These are phyloP conservation scores for Epistrophella euchroma DNA, from an alignment of 2,888 invertebrate genomes.

Conservation along the genomic window DNA sequence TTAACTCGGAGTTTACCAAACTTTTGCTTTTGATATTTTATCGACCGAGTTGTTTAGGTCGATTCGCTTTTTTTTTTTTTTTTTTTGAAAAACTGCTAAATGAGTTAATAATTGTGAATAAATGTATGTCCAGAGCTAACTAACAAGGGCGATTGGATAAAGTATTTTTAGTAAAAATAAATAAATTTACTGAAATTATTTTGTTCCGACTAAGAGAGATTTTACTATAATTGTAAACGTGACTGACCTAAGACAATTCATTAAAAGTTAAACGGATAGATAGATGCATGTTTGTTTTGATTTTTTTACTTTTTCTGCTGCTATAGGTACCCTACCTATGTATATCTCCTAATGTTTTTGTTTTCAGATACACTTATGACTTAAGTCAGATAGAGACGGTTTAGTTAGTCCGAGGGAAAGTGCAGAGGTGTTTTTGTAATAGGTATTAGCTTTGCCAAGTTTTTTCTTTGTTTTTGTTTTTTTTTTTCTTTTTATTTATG, in stretches of 20 bases:
- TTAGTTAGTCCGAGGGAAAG: neutral
- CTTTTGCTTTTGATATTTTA: no score
- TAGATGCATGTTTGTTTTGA: slow-evolving; percentile 22
- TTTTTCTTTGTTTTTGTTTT: slow-evolving; percentile 14
- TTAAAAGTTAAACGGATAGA: slow-evolving; percentile 64
- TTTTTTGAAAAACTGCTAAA: no score
- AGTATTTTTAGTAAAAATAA: no score
- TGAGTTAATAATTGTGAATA: no score
- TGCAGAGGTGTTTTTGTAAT: slow-evolving; percentile 22
- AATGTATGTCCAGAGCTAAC: no score
- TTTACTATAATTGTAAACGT: slow-evolving; percentile 27
- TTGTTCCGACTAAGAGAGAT: neutral
- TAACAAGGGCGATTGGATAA: no score
- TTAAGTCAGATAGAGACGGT: slow-evolving; percentile 3
- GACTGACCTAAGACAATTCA: slow-evolving; percentile 73
- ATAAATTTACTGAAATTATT: neutral
- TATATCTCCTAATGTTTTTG: slow-evolving; percentile 3
- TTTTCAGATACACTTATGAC: slow-evolving; percentile 19
- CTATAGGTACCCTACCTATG: neutral
- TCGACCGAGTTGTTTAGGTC: no score
- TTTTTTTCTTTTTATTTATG: slow-evolving; percentile 42
- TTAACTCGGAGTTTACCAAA: no score
- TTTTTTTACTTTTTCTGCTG: neutral
- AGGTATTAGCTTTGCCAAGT: slow-evolving; percentile 6
- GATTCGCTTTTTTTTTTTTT: no score